These are phyloP conservation scores for Carcina quercana DNA, from an alignment of 2,888 invertebrate species.

Conservation along the genomic window DNA sequence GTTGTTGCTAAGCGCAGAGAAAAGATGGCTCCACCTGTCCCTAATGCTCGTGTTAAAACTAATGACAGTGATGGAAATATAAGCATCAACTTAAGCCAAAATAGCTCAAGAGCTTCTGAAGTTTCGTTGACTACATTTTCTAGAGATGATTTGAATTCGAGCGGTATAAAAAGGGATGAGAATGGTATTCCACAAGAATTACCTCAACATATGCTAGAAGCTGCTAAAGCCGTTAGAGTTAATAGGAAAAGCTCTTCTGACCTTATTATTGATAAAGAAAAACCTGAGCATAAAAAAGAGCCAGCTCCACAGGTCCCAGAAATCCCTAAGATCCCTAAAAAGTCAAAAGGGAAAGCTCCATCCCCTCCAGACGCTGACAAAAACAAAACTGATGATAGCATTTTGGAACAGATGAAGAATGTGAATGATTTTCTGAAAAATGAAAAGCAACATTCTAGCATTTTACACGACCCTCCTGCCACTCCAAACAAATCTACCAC, in stretches of 20 bases:
- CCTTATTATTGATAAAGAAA: slow-evolving; percentile 44
- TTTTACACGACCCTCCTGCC: slow-evolving; percentile 38
- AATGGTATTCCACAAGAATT: slow-evolving; percentile 80
- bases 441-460: slow-evolving; percentile 59
- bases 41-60: slow-evolving; percentile 56
- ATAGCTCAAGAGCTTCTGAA: slow-evolving; percentile 48
- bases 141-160: slow-evolving; percentile 68
- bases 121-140: slow-evolving; percentile 40
- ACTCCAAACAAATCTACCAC: slow-evolving; percentile 28
- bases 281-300: slow-evolving; percentile 41
- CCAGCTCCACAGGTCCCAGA: slow-evolving; percentile 35
- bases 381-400: slow-evolving; percentile 66
- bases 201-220: slow-evolving; percentile 81
- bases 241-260: slow-evolving; percentile 76
- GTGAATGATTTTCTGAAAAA: slow-evolving; percentile 55
- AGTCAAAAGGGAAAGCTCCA: slow-evolving; percentile 83
- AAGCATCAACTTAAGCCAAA: slow-evolving; percentile 32
- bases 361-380: slow-evolving; percentile 76
- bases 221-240: slow-evolving; percentile 79
- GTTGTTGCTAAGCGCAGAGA: slow-evolving; percentile 70
- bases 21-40: slow-evolving; percentile 65
- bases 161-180: slow-evolving; percentile 74
- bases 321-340: slow-evolving; percentile 61
- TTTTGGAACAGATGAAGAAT: slow-evolving; percentile 55
- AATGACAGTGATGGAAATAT: slow-evolving; percentile 60